Conservation (phyloP, 1,140 invertebrate genomes). For the Zaprionus capensis region DNA sequence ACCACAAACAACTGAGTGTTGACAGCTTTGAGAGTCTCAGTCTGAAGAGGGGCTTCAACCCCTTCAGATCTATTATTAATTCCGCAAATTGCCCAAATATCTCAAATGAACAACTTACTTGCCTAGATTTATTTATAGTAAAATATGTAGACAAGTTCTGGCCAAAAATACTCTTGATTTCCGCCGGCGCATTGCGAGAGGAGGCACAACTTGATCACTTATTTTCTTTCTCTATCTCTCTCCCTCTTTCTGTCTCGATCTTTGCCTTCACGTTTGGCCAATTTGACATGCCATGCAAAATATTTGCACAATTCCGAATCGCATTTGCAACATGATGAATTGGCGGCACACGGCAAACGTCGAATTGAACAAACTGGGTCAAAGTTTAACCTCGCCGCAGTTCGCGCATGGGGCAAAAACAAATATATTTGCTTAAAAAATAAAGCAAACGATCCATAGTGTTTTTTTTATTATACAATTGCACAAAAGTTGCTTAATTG, state of each 20-base stretch:
- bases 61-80: constrained; percentile 41
- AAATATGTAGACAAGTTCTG: constrained; percentile 36
- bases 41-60: constrained; percentile 12
- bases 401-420: constrained; percentile 21
- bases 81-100: constrained; percentile 40
- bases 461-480: constrained; percentile 50
- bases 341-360: constrained; percentile 47
- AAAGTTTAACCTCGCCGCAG: constrained; percentile 58
- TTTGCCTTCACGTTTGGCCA: not conserved
- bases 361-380: constrained; percentile 60
- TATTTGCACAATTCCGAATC: constrained; percentile 50
- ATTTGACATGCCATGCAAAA: constrained; percentile 42
- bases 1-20: constrained; percentile 21
- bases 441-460: constrained; percentile 29
- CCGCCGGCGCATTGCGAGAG: constrained; percentile 24
- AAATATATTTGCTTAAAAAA: constrained; percentile 18
- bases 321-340: constrained; percentile 55
- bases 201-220: not conserved
- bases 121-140: constrained; percentile 40
- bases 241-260: not conserved
- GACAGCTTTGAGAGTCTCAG: constrained; percentile 48
- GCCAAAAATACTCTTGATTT: constrained; percentile 46
- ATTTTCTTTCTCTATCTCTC: not conserved
- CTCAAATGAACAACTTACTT: constrained; percentile 47
- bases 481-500: constrained; percentile 62